Evolutionary conservation across 2,113 vertebrate genomes (phyloP).

Genomic region (Actenoides hombroni): DNA sequence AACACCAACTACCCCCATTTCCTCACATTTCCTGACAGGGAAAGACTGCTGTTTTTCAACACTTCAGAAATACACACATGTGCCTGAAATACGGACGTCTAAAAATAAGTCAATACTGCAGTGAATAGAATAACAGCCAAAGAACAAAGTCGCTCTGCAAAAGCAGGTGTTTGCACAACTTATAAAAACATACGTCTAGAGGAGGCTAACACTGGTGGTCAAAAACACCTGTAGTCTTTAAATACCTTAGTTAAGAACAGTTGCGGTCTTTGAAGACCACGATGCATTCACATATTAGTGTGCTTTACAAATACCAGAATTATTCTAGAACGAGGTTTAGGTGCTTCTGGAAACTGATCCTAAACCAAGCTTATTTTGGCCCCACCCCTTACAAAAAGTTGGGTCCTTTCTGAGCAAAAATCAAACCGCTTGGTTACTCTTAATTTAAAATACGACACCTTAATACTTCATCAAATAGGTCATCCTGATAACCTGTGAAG

Average conservation of each 20-base stretch:
- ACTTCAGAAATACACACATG: background rate
- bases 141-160: background rate
- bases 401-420: background rate
- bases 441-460: background rate
- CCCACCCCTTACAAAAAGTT: background rate
- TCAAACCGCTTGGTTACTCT: background rate
- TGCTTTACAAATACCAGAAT: background rate
- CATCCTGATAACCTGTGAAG: background rate
- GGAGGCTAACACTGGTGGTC: background rate
- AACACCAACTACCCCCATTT: background rate
- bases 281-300: fast-evolving
- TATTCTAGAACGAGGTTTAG: background rate
- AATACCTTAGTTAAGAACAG: background rate
- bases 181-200: background rate
- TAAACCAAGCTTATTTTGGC: background rate
- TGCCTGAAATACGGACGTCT: background rate
- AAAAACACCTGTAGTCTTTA: background rate
- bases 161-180: background rate
- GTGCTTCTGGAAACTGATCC: background rate
- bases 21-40: background rate
- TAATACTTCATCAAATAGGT: background rate
- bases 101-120: background rate
- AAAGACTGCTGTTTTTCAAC: background rate
- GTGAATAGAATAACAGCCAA: background rate
- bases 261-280: background rate